phyloP scores from a whole-genome alignment of 2,888 invertebrate species.

The Apoderus coryli region DNA sequence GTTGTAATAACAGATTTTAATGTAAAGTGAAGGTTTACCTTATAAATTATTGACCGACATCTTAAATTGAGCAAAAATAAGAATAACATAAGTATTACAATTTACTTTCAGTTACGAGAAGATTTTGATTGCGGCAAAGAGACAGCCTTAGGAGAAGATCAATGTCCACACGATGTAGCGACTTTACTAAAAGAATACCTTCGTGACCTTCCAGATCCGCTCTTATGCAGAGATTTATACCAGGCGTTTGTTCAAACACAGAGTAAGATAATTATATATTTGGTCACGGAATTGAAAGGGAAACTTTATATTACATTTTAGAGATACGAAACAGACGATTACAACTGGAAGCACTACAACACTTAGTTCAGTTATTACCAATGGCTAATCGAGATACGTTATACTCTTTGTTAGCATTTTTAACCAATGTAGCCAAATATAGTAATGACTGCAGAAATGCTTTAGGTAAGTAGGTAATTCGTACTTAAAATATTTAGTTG shows the following conservation, averaged over 20 bases:
- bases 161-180: slow-evolving; percentile 87
- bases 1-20: too few relatives aligned
- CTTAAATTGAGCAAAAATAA: too few relatives aligned
- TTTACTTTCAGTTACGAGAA: slow-evolving; percentile 60
- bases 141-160: slow-evolving; percentile 57
- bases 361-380: slow-evolving; percentile 74
- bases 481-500: too few relatives aligned
- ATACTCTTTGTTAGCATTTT: slow-evolving; percentile 65
- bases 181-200: slow-evolving; percentile 87
- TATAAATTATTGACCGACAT: too few relatives aligned
- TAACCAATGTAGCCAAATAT: slow-evolving; percentile 60
- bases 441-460: slow-evolving; percentile 45
- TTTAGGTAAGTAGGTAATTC: slow-evolving; percentile 17
- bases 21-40: too few relatives aligned
- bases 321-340: slow-evolving; percentile 70
- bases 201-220: slow-evolving; percentile 81
- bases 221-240: slow-evolving; percentile 80
- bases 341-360: slow-evolving; percentile 70
- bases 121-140: slow-evolving; percentile 77
- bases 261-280: slow-evolving; percentile 45
- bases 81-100: too few relatives aligned
- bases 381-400: slow-evolving; percentile 82
- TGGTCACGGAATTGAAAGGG: not conserved
- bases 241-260: slow-evolving; percentile 81
- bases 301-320: slow-evolving; percentile 31